Evolutionary conservation across 2,113 vertebrate species (phyloP).

Genomic region (Phalacrocorax pelagicus): DNA sequence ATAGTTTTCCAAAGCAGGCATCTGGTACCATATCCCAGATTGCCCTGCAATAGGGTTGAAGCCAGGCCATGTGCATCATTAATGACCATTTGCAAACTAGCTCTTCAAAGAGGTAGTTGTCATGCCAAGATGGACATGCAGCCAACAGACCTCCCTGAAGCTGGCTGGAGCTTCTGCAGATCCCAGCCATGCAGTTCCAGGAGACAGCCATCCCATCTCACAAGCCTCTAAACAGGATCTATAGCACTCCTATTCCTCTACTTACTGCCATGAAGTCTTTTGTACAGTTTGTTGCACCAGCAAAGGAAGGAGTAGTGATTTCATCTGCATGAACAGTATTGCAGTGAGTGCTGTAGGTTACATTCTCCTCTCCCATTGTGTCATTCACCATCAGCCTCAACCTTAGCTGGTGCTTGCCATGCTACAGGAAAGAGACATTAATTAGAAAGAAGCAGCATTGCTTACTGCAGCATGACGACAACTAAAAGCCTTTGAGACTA

Average conservation of each 20-base stretch:
- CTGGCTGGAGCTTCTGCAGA: not conserved
- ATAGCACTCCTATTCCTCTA: not conserved
- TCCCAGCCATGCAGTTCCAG: not conserved
- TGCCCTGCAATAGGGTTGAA: not conserved
- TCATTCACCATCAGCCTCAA: conserved; percentile 28
- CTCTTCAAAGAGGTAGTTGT: not conserved
- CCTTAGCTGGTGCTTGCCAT: conserved; percentile 32
- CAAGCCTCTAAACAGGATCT: not conserved
- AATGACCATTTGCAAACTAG: not conserved
- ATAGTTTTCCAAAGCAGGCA: not conserved
- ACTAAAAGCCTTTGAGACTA: not conserved
- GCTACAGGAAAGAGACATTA: not conserved
- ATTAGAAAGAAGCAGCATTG: not conserved
- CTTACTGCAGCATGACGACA: not conserved
- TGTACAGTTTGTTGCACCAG: conserved; percentile 57
- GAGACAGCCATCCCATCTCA: not conserved
- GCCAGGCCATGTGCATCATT: not conserved
- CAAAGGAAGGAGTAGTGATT: not conserved
- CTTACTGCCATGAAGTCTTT: conserved; percentile 75
- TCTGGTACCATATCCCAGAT: not conserved
- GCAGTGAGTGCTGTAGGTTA: conserved; percentile 42
- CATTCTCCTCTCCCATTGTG: not conserved
- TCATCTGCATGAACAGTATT: not conserved
- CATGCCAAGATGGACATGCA: not conserved
- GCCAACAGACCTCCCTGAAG: conserved; percentile 12